A percentile compares a stretch with the other conserved stretches of the same genome.
Evolutionary conservation across 1,140 invertebrate genomes (phyloP).

Genomic region (Venturia canescens): DNA sequence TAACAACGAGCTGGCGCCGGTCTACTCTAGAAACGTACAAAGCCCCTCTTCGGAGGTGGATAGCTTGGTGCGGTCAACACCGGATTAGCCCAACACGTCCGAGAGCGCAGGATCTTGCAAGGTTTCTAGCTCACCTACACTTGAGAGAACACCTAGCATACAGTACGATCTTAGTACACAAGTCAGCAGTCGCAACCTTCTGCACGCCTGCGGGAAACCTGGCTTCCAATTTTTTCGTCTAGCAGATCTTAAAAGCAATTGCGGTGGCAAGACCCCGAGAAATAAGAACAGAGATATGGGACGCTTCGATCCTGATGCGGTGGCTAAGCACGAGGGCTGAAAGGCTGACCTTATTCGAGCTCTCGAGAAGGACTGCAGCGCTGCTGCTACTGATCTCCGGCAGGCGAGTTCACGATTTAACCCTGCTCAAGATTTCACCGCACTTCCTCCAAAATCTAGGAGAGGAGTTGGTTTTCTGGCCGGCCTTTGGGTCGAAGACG

Average conservation of each 20-base stretch:
- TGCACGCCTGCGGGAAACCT: conserved; percentile 29
- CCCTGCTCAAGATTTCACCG: conserved; percentile 52
- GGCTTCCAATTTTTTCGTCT: conserved; percentile 49
- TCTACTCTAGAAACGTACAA: conserved; percentile 42
- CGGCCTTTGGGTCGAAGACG: conserved; percentile 66
- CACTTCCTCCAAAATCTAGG: conserved; percentile 47
- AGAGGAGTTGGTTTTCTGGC: conserved; percentile 58
- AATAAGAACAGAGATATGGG: conserved; percentile 47
- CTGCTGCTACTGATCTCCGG: conserved; percentile 61
- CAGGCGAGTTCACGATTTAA: conserved; percentile 62
- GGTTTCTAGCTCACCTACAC: conserved; percentile 58
- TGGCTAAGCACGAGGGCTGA: conserved; percentile 47
- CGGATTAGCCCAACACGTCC: conserved; percentile 40
- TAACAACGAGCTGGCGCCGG: conserved; percentile 9
- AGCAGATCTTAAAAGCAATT: conserved; percentile 50
- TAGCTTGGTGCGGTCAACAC: conserved; percentile 52
- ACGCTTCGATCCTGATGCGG: conserved; percentile 45
- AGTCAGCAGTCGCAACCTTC: conserved; percentile 62
- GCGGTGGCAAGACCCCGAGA: conserved; percentile 41
- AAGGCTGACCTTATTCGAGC: conserved; percentile 49
- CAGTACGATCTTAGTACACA: conserved; percentile 63
- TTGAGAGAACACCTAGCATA: conserved; percentile 50
- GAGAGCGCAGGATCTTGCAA: conserved; percentile 53
- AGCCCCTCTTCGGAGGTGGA: conserved; percentile 45
- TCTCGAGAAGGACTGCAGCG: conserved; percentile 57